phyloP scores from a whole-genome alignment of 2,888 invertebrate species.

The Pharmacophagus antenor region DNA sequence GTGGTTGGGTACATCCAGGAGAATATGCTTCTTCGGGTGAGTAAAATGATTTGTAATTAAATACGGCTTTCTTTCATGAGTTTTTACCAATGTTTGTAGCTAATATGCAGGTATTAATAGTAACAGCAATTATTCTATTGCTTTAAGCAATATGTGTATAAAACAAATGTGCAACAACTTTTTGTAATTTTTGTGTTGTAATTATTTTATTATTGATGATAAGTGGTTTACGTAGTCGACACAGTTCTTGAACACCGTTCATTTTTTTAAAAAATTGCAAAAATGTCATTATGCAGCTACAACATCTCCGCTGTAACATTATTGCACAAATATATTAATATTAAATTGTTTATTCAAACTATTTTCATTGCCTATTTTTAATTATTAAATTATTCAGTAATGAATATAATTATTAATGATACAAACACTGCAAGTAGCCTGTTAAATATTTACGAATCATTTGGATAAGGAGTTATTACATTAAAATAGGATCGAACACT shows the following conservation, averaged over 20 bases:
- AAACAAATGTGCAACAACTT: conserved; percentile 8
- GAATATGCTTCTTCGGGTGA: conserved; percentile 99
- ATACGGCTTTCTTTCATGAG: conserved; percentile 13
- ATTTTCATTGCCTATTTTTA: too few species aligned
- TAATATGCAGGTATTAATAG: background rate
- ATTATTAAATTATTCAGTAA: too few species aligned
- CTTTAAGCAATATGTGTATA: conserved; percentile 7
- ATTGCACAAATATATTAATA: background rate
- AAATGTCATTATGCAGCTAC: background rate
- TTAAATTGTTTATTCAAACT: too few species aligned
- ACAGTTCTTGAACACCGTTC: background rate
- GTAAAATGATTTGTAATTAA: conserved; percentile 39
- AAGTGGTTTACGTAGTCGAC: background rate
- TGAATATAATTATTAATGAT: too few species aligned
- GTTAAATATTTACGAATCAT: too few species aligned
- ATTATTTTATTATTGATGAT: conserved; percentile 17
- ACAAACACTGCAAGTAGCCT: too few species aligned
- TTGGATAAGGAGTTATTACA: too few species aligned
- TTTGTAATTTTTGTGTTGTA: conserved; percentile 21
- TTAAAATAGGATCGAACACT: too few species aligned
- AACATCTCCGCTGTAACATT: background rate
- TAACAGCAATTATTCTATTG: conserved; percentile 12
- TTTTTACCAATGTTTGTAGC: background rate
- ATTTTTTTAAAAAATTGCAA: background rate
- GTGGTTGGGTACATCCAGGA: conserved; percentile 98